phyloP scores from a whole-genome alignment of 2,888 invertebrate genomes.

The Sphecodes monilicornis region DNA sequence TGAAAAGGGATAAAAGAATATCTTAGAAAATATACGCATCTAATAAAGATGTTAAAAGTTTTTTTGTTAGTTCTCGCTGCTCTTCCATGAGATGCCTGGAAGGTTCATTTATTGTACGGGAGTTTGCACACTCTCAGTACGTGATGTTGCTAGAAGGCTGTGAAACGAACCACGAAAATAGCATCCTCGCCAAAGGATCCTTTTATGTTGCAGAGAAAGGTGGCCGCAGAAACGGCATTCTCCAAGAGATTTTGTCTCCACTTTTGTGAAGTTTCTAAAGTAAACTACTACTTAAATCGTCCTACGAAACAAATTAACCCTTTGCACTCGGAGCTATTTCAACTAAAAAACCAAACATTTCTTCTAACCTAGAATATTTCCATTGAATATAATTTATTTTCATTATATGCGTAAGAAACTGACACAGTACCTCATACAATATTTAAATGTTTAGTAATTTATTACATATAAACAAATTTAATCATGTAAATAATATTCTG shows the following conservation, averaged over 20 bases:
- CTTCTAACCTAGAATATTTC: too few relatives aligned
- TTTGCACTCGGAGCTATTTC: too few relatives aligned
- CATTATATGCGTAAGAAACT: too few relatives aligned
- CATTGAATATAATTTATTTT: too few relatives aligned
- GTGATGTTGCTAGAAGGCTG: conserved; percentile 12
- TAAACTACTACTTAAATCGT: neutral
- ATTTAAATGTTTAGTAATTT: too few relatives aligned
- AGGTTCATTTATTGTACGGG: conserved; percentile 19
- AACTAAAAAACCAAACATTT: too few relatives aligned
- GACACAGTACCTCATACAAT: too few relatives aligned
- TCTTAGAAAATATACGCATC: neutral
- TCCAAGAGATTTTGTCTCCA: neutral
- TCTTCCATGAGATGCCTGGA: neutral
- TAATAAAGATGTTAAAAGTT: conserved; percentile 3
- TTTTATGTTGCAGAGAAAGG: neutral
- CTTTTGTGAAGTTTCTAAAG: neutral
- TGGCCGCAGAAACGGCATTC: neutral
- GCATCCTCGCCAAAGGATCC: conserved; percentile 5
- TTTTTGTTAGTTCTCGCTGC: neutral
- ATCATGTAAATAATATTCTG: too few relatives aligned
- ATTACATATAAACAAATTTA: too few relatives aligned
- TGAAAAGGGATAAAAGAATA: neutral
- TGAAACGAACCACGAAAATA: conserved; percentile 8
- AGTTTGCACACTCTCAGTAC: conserved; percentile 16
- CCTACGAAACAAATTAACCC: neutral